These are phyloP conservation scores for Chrysomallon squamiferum DNA, from an alignment of 1,140 invertebrate genomes.

Conservation along the genomic window DNA sequence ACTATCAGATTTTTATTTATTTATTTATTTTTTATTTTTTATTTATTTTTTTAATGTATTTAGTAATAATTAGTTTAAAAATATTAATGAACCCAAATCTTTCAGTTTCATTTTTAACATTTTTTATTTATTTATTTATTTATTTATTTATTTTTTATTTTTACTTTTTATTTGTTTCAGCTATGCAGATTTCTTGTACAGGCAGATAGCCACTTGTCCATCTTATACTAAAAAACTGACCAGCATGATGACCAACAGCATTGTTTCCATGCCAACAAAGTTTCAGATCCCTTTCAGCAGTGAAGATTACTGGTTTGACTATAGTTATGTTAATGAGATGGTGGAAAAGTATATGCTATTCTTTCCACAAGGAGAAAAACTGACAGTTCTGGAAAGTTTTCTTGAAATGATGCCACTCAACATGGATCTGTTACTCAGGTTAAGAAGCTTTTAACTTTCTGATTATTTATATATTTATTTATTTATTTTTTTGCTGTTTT, in stretches of 20 bases:
- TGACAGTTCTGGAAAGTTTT: conserved; percentile 29
- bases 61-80: no score
- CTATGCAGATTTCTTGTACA: not conserved
- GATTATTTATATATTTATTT: not conserved
- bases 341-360: conserved; percentile 35
- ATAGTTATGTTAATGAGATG: conserved; percentile 34
- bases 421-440: conserved; percentile 38
- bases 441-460: not conserved
- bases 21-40: no score
- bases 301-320: conserved; percentile 32
- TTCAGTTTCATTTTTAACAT: no score
- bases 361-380: conserved; percentile 6
- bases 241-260: conserved; percentile 27
- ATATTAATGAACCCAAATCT: no score
- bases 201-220: not conserved
- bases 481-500: not conserved
- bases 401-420: conserved; percentile 41
- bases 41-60: no score
- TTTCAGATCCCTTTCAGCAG: conserved; percentile 23
- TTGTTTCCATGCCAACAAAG: conserved; percentile 35
- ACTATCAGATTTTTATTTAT: no score
- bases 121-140: no score
- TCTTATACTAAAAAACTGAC: not conserved
- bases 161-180: no score
- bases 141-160: no score